phyloP scores from a whole-genome alignment of 92 coral and sea anemone species.

The Umimayanthus chanpuru region DNA sequence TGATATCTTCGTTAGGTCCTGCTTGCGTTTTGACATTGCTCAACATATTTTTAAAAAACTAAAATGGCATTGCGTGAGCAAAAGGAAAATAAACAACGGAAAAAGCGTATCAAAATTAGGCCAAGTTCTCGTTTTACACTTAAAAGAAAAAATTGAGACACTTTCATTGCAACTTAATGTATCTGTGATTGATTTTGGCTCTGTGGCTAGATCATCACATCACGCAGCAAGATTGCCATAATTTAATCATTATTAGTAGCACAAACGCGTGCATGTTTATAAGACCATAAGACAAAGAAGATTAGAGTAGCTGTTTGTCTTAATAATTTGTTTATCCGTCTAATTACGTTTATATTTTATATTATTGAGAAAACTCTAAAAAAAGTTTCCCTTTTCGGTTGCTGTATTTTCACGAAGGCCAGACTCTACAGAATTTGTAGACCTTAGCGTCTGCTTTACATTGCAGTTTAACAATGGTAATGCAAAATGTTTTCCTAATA shows the following conservation, averaged over 20 bases:
- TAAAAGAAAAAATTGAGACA: not conserved
- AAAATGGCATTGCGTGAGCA: not conserved
- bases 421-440: not conserved
- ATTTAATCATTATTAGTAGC: not conserved
- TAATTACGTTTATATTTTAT: no score
- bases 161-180: not conserved
- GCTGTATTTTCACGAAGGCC: not conserved
- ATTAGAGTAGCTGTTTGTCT: no score
- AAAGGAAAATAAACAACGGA: not conserved
- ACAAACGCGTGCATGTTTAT: no score
- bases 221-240: no score
- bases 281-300: no score
- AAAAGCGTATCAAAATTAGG: no score
- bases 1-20: no score
- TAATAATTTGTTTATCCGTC: no score
- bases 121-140: no score
- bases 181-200: not conserved
- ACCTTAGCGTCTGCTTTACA: not conserved
- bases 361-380: not conserved
- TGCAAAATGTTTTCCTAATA: not conserved
- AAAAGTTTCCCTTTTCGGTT: not conserved
- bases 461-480: no score
- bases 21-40: no score
- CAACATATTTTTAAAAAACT: no score
- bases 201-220: not conserved